Evolutionary conservation across 2,113 vertebrate species (phyloP).

Genomic region (Prochilodus magdalenae): DNA sequence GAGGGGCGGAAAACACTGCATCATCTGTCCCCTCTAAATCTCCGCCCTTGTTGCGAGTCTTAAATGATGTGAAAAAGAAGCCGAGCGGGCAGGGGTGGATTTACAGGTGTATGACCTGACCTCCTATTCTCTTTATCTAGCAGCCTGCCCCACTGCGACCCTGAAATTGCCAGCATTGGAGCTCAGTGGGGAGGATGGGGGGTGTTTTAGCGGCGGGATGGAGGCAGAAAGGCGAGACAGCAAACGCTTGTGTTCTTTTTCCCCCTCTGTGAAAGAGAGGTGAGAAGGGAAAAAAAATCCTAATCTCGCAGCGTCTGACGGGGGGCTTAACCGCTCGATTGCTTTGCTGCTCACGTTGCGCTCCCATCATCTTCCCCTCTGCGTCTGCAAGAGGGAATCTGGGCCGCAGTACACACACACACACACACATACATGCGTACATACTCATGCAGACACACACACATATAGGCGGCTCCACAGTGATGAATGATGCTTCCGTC

Average conservation of each 20-base stretch:
- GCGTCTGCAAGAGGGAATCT: constrained; percentile 77
- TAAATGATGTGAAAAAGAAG: constrained; percentile 71
- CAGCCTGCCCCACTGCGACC: constrained; percentile 69
- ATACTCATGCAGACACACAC: constrained; percentile 15
- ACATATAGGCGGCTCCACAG: constrained; percentile 59
- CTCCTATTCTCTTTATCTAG: constrained; percentile 71
- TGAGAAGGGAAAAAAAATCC: constrained; percentile 64
- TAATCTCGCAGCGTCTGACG: constrained; percentile 80
- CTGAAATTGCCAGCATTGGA: constrained; percentile 74
- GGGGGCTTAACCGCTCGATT: constrained; percentile 81
- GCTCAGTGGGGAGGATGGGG: constrained; percentile 63
- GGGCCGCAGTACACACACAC: constrained; percentile 57
- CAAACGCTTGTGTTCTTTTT: constrained; percentile 52
- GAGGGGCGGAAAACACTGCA: constrained; percentile 1
- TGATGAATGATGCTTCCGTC: constrained; percentile 78
- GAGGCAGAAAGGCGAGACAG: constrained; percentile 56
- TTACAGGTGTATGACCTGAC: constrained; percentile 65
- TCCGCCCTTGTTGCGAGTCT: constrained; percentile 62
- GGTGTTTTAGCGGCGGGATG: constrained; percentile 27
- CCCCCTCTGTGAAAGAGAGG: constrained; percentile 49
- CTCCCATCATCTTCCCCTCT: constrained; percentile 79
- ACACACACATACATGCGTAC: constrained; percentile 34
- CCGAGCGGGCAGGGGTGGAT: constrained; percentile 62
- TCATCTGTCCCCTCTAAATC: constrained; percentile 65
- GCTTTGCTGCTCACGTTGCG: constrained; percentile 81